Conservation (phyloP, 1,140 invertebrate genomes). For the Euura saliciscinereae region DNA sequence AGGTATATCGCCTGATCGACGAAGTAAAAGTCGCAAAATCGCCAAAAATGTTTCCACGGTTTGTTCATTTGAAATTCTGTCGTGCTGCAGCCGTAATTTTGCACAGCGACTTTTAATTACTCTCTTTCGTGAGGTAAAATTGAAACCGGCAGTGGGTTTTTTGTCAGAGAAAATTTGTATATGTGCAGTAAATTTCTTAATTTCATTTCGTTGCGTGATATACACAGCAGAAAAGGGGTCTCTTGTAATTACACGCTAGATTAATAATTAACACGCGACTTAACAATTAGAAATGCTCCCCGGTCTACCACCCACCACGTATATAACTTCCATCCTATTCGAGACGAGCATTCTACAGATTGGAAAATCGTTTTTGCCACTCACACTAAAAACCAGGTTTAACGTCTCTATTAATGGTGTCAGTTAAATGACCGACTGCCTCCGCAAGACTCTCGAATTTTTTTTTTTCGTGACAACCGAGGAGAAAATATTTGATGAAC, state of each 20-base stretch:
- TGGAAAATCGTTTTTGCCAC: constrained; percentile 35
- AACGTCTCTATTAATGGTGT: neutral
- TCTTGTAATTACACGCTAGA: constrained; percentile 51
- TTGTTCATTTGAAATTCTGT: no score
- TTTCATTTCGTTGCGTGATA: neutral
- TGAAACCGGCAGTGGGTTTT: no score
- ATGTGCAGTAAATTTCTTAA: neutral
- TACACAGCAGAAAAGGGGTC: constrained; percentile 16
- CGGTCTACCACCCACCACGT: constrained; percentile 38
- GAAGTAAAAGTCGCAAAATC: no score
- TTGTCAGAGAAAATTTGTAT: no score
- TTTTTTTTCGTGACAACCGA: no score
- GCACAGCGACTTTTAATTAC: neutral
- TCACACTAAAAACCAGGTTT: constrained; percentile 7
- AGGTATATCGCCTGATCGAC: neutral
- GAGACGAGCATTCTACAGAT: constrained; percentile 39
- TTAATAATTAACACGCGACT: constrained; percentile 58
- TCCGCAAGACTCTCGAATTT: no score
- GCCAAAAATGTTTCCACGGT: no score
- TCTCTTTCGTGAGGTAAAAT: neutral
- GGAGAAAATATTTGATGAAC: no score
- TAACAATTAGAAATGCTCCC: constrained; percentile 50
- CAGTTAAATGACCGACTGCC: neutral
- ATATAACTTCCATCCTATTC: no score
- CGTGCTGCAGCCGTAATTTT: no score